phyloP scores from a whole-genome alignment of 2,113 vertebrate genomes.

The Passer montanus region DNA sequence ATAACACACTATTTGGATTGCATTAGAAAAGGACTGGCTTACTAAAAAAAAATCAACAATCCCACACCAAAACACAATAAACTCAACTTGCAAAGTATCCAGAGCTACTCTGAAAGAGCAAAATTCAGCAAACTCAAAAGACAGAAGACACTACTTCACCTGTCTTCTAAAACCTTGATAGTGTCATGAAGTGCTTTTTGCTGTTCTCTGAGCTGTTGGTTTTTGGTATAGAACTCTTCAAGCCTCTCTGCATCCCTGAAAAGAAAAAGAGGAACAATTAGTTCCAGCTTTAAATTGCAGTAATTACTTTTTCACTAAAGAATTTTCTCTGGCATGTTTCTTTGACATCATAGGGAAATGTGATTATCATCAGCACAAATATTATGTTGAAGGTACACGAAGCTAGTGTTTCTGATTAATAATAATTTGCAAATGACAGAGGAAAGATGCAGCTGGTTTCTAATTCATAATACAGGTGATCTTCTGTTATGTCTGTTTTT shows the following conservation, averaged over 20 bases:
- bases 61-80: background rate
- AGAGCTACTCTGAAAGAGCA: background rate
- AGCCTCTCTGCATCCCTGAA: slow-evolving; percentile 93
- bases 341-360: background rate
- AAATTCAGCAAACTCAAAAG: background rate
- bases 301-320: background rate
- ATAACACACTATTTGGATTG: background rate
- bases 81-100: background rate
- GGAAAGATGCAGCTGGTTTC: background rate
- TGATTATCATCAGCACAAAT: background rate
- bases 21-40: background rate
- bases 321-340: background rate
- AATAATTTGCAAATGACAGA: background rate
- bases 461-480: background rate
- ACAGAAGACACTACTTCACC: slow-evolving; percentile 72
- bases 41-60: background rate
- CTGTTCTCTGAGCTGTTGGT: slow-evolving; percentile 91
- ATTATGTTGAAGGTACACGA: background rate
- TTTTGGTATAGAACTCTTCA: slow-evolving; percentile 91
- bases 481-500: background rate
- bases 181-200: slow-evolving; percentile 89
- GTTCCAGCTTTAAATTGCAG: background rate
- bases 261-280: background rate
- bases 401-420: background rate
- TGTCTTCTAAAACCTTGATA: slow-evolving; percentile 87